Percentiles rank a stretch among this genome's conserved stretches.
These are phyloP conservation scores for Grus americana DNA, from an alignment of 2,113 vertebrate species.

Conservation along the genomic window DNA sequence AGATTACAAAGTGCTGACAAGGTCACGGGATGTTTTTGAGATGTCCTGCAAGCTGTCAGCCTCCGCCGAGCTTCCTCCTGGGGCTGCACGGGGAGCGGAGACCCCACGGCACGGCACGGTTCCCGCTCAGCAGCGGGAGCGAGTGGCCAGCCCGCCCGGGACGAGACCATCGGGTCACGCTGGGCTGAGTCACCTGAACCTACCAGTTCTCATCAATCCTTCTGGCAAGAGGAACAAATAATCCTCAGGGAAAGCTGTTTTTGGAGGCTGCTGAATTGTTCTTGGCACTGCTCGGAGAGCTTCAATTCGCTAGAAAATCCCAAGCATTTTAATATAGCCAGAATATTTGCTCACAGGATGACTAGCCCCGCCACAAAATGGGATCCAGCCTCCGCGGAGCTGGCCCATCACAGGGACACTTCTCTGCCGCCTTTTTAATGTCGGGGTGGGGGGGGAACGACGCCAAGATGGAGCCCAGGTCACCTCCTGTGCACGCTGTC, in stretches of 20 bases:
- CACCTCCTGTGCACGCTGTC: not conserved
- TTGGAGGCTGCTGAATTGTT: constrained; percentile 57
- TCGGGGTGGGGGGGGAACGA: accelerated
- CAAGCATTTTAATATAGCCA: not conserved
- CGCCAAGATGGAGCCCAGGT: not conserved
- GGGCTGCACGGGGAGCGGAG: not conserved
- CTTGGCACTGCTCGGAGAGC: constrained; percentile 19
- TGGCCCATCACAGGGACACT: not conserved
- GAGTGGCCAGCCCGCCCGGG: not conserved
- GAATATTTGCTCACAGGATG: not conserved
- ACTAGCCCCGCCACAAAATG: accelerated
- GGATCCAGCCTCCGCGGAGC: not conserved
- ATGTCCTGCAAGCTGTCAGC: not conserved
- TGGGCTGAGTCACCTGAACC: constrained; percentile 32
- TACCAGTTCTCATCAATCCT: not conserved
- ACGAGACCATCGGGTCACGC: not conserved
- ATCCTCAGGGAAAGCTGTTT: constrained; percentile 43
- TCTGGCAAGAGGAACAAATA: constrained; percentile 8
- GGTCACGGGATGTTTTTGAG: not conserved
- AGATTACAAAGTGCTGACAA: constrained; percentile 16
- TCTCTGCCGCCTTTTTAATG: no score
- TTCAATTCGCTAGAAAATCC: constrained; percentile 28
- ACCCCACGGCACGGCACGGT: not conserved
- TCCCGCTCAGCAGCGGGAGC: accelerated
- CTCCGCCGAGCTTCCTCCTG: not conserved